Conservation (phyloP, 2,113 vertebrate genomes). For the Eonycteris spelaea region DNA sequence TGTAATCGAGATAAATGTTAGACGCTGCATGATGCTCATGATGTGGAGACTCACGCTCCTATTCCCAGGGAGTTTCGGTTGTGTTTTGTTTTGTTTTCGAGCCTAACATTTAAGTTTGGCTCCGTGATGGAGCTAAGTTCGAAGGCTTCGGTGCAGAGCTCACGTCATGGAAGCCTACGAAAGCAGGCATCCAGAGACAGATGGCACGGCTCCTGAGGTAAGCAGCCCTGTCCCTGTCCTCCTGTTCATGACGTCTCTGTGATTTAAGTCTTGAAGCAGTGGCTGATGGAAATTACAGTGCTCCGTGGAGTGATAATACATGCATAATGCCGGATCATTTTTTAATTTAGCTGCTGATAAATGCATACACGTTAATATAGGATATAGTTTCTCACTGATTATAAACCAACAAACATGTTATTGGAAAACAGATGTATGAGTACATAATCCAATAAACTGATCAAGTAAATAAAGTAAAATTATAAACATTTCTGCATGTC, state of each 20-base stretch:
- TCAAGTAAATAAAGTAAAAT: not conserved
- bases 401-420: not conserved
- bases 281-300: not conserved
- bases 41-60: fast-evolving
- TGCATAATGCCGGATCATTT: not conserved
- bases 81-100: not conserved
- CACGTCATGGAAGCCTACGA: not conserved
- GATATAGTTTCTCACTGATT: not conserved
- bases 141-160: not conserved
- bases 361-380: fast-evolving
- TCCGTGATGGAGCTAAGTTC: not conserved
- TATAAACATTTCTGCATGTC: not conserved
- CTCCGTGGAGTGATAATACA: not conserved
- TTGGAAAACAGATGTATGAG: not conserved
- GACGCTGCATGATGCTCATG: fast-evolving
- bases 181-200: not conserved
- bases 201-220: not conserved
- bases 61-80: not conserved
- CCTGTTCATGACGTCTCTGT: not conserved
- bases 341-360: not conserved
- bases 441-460: not conserved
- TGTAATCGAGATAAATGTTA: too few relatives aligned
- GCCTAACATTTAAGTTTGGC: not conserved
- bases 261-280: not conserved
- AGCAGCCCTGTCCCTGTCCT: not conserved